Conservation (phyloP, 2,797 vertebrate genomes). For the Gambusia yucatana region DNA sequence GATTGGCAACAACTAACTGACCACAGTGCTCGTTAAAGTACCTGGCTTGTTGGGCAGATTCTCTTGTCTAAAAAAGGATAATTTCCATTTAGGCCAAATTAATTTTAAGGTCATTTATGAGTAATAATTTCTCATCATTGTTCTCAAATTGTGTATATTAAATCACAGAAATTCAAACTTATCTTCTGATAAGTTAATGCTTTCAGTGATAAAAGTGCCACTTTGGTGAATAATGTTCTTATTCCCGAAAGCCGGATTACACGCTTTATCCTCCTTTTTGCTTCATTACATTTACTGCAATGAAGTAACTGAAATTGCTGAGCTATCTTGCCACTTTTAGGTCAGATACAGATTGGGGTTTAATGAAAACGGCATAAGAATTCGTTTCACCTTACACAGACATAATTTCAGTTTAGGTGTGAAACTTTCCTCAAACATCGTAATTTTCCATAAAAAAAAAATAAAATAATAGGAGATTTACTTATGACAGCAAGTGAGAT, state of each 20-base stretch:
- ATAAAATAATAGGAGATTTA: neutral
- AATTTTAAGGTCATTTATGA: neutral
- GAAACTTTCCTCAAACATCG: neutral
- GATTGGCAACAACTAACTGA: neutral
- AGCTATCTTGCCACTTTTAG: neutral
- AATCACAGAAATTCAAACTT: constrained; percentile 16
- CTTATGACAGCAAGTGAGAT: neutral
- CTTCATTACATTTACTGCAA: constrained; percentile 12
- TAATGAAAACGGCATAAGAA: neutral
- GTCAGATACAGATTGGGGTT: constrained; percentile 7
- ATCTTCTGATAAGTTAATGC: constrained; percentile 10
- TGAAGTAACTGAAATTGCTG: constrained; percentile 5
- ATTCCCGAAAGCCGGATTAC: constrained; percentile 2
- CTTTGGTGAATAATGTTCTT: neutral
- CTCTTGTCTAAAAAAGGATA: constrained; percentile 6
- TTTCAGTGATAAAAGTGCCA: constrained; percentile 1
- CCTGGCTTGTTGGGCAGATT: neutral
- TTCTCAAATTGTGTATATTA: constrained; percentile 7
- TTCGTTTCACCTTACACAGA: neutral
- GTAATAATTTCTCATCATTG: neutral
- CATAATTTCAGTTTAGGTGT: neutral
- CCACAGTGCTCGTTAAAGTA: neutral
- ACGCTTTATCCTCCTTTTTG: constrained; percentile 10
- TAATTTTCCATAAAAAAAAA: neutral
- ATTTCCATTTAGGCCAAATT: constrained; percentile 20